Evolutionary conservation across 2,888 invertebrate species (phyloP).

Genomic region (Drosophila pegasa): DNA sequence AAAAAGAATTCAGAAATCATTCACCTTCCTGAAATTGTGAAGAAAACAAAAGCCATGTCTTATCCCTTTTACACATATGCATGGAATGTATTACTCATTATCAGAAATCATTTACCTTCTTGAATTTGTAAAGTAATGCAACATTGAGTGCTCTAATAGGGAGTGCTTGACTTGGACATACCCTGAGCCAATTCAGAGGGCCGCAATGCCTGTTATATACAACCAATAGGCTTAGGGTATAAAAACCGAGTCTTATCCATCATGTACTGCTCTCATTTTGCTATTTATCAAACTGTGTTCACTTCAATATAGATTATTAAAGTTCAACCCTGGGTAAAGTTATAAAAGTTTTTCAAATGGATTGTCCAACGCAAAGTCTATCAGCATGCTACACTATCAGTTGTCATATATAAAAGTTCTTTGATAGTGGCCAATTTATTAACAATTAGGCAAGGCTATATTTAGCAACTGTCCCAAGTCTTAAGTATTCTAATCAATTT

Average conservation of each 20-base stretch:
- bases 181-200: too few relatives aligned
- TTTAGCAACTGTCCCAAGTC: constrained; percentile 9
- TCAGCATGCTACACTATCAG: not conserved
- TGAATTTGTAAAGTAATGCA: too few relatives aligned
- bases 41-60: not conserved
- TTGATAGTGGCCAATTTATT: constrained; percentile 16
- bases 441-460: constrained; percentile 17
- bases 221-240: not conserved
- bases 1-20: not conserved
- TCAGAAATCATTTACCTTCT: too few relatives aligned
- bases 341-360: constrained; percentile 10
- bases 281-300: not conserved
- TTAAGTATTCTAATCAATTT: constrained; percentile 8
- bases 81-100: too few relatives aligned
- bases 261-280: not conserved
- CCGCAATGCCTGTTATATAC: too few relatives aligned
- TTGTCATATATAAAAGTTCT: constrained; percentile 19
- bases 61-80: not conserved
- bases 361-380: constrained; percentile 9
- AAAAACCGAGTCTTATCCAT: not conserved
- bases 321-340: not conserved
- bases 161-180: too few relatives aligned
- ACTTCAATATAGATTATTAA: constrained; percentile 7
- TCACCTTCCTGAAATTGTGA: not conserved
- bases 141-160: too few relatives aligned